phyloP scores from a whole-genome alignment of 2,797 vertebrate species.

The Okamejei kenojei region DNA sequence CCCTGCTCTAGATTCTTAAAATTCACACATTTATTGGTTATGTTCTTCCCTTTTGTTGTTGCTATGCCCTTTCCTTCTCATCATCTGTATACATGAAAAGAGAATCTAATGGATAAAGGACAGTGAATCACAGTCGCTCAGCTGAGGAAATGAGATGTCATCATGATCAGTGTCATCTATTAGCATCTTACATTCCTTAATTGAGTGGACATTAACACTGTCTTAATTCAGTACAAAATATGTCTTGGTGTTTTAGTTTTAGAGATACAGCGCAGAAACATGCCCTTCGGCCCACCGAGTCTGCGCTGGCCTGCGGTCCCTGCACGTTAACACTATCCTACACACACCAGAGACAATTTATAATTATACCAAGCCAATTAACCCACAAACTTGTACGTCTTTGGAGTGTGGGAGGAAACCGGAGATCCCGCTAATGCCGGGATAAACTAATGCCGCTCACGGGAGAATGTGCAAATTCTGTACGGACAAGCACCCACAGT shows the following conservation, averaged over 20 bases:
- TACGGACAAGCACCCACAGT: no score
- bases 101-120: constrained; percentile 16
- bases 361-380: no score
- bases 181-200: neutral
- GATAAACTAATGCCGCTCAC: no score
- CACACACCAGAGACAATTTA: no score
- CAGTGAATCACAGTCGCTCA: constrained; percentile 1
- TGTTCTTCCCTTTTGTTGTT: neutral
- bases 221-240: neutral
- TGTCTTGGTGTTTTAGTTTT: neutral
- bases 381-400: no score
- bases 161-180: neutral
- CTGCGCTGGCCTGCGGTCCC: no score
- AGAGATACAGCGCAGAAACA: no score
- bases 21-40: neutral
- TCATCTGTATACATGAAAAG: neutral
- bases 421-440: no score
- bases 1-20: neutral
- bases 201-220: neutral
- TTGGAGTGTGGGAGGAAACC: no score
- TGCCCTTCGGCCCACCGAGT: no score
- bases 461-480: no score
- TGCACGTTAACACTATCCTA: no score
- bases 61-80: neutral
- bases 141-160: neutral